phyloP scores from a whole-genome alignment of 2,797 vertebrate genomes.

The Xenopus petersii region DNA sequence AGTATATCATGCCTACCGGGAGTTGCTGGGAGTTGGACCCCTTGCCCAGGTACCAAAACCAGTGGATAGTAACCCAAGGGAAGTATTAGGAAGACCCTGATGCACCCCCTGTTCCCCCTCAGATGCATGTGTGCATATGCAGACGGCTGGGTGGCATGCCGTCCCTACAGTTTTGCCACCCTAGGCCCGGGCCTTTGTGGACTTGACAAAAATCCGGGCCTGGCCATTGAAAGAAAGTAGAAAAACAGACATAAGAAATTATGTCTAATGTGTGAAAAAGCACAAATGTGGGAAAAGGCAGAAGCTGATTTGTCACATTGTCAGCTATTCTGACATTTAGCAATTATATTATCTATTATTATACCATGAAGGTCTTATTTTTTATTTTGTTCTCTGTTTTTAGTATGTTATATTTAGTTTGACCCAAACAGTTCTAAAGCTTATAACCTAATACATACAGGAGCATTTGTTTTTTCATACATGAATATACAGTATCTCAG shows the following conservation, averaged over 20 bases:
- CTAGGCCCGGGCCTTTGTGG: no score
- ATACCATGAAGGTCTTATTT: slow-evolving; percentile 13
- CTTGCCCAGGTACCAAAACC: no score
- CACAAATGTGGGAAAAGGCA: slow-evolving; percentile 23
- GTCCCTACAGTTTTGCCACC: no score
- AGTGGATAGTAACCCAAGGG: no score
- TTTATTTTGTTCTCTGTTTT: slow-evolving; percentile 12
- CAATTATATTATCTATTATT: slow-evolving; percentile 32
- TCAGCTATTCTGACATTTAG: slow-evolving; percentile 30
- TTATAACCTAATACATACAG: slow-evolving; percentile 13
- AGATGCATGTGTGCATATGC: no score
- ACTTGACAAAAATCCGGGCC: no score
- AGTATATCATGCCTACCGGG: no score
- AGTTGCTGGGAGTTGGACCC: no score
- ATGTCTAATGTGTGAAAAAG: slow-evolving; percentile 34
- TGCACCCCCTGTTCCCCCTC: no score
- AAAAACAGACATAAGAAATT: slow-evolving; percentile 27
- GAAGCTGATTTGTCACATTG: slow-evolving; percentile 34
- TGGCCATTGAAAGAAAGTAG: slow-evolving; percentile 21
- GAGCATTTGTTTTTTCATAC: not conserved
- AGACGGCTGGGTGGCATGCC: no score
- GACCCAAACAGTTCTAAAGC: slow-evolving; percentile 35
- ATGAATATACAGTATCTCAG: not conserved
- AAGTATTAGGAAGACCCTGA: no score
- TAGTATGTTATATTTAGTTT: slow-evolving; percentile 12